phyloP scores from a whole-genome alignment of 2,113 vertebrate species.

The Mormoops blainvillei region DNA sequence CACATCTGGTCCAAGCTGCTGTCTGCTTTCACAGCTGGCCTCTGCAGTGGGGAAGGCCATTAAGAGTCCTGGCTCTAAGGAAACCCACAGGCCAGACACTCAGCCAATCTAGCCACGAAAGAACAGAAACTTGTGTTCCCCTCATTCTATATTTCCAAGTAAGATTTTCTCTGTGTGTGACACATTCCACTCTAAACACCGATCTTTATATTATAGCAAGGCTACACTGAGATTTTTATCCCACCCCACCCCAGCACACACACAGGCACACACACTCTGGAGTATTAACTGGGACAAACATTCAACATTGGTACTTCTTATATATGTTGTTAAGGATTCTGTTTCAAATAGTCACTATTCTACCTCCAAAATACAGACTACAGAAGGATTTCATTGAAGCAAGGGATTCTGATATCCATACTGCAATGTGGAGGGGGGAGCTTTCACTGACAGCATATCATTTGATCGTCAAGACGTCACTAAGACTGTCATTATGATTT shows the following conservation, averaged over 20 bases:
- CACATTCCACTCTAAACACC: neutral
- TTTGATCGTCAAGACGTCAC: neutral
- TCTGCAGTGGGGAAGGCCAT: neutral
- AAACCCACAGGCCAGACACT: neutral
- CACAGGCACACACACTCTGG: neutral
- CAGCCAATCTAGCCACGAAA: neutral
- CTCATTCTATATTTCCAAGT: neutral
- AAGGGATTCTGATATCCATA: neutral
- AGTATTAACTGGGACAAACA: neutral
- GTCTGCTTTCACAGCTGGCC: constrained; percentile 42
- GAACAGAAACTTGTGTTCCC: neutral
- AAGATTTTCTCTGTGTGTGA: neutral
- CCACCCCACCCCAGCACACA: neutral
- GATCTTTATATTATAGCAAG: neutral
- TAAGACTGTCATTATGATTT: neutral
- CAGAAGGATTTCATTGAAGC: neutral
- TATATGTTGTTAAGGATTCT: neutral
- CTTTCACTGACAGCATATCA: neutral
- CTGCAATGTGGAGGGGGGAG: neutral
- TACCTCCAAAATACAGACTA: neutral
- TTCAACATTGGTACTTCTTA: neutral
- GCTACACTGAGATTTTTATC: neutral
- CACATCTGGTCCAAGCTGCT: constrained; percentile 29
- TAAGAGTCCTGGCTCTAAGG: constrained; percentile 22
- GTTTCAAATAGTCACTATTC: neutral